A percentile compares a stretch with the other conserved stretches of the same genome.
Conservation (phyloP, 2,113 vertebrate species). For the Archocentrus centrarchus region DNA sequence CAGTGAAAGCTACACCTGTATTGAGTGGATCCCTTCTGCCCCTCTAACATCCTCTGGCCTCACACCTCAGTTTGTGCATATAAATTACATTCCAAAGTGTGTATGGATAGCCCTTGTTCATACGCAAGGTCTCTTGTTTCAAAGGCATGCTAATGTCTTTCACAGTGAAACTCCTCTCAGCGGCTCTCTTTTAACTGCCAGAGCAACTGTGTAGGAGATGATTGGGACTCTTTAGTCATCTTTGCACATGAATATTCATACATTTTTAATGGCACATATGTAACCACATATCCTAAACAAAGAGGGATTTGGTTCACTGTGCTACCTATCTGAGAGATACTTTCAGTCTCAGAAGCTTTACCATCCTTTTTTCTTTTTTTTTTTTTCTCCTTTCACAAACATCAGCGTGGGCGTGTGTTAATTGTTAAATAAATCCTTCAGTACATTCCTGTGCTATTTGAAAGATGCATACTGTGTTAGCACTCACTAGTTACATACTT, state of each 20-base stretch:
- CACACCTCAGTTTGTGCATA: slow-evolving; percentile 74
- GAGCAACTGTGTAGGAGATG: slow-evolving; percentile 74
- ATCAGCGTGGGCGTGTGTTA: neutral
- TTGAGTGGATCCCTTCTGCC: slow-evolving; percentile 56
- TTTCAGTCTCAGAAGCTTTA: slow-evolving; percentile 1
- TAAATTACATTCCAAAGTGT: slow-evolving; percentile 80
- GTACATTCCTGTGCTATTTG: neutral
- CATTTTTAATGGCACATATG: slow-evolving; percentile 43
- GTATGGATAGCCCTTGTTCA: slow-evolving; percentile 71
- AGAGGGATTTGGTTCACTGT: neutral
- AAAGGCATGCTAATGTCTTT: slow-evolving; percentile 78
- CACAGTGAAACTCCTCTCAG: slow-evolving; percentile 67
- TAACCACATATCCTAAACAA: slow-evolving; percentile 50
- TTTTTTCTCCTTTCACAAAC: neutral
- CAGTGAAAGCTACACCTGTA: slow-evolving; percentile 71
- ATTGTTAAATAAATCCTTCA: slow-evolving; percentile 18
- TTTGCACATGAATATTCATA: slow-evolving; percentile 73
- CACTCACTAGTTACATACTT: slow-evolving; percentile 9
- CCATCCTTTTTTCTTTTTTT: neutral
- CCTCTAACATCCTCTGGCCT: slow-evolving; percentile 70
- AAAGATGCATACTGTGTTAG: slow-evolving; percentile 1
- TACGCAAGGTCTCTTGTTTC: slow-evolving; percentile 78
- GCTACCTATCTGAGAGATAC: neutral
- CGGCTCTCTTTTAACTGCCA: slow-evolving; percentile 67
- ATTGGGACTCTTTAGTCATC: slow-evolving; percentile 72